Percentiles rank a stretch among this genome's conserved stretches.
These are phyloP conservation scores for Drosophila monieri DNA, from an alignment of 2,888 invertebrate genomes.

Conservation along the genomic window DNA sequence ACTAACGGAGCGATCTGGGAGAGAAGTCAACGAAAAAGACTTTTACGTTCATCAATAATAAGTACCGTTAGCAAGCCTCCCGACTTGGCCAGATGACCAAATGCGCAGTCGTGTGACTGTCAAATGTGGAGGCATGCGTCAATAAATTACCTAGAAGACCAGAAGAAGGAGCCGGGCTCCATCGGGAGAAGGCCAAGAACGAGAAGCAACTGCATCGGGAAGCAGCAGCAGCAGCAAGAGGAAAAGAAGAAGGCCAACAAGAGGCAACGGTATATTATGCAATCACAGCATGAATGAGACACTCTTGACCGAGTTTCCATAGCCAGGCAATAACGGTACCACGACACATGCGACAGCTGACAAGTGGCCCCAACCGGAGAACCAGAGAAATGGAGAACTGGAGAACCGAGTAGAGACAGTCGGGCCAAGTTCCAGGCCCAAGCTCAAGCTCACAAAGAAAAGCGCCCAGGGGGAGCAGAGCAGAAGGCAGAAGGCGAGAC, in stretches of 20 bases:
- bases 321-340: constrained; percentile 79
- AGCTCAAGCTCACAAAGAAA: constrained; percentile 31
- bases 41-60: constrained; percentile 68
- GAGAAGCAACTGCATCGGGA: constrained; percentile 12
- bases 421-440: constrained; percentile 22
- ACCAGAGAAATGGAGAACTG: constrained; percentile 13
- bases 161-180: constrained; percentile 41
- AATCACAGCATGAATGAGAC: constrained; percentile 82
- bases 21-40: constrained; percentile 29
- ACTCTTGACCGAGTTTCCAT: constrained; percentile 83
- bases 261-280: constrained; percentile 81
- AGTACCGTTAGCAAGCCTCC: constrained; percentile 61
- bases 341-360: constrained; percentile 77
- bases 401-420: constrained; percentile 8
- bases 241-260: constrained; percentile 36
- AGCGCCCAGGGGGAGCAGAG: constrained; percentile 7
- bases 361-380: constrained; percentile 49
- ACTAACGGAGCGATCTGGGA: constrained; percentile 55
- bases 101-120: constrained; percentile 63
- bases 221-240: constrained; percentile 9
- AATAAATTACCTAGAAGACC: constrained; percentile 73
- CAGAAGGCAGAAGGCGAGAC: neutral
- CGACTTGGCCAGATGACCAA: constrained; percentile 58
- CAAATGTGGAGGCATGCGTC: constrained; percentile 73
- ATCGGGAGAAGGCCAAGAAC: constrained; percentile 41